Percentiles rank a stretch among this genome's conserved stretches.
phyloP scores from a whole-genome alignment of 2,888 invertebrate species.

The Gryllus longicercus region DNA sequence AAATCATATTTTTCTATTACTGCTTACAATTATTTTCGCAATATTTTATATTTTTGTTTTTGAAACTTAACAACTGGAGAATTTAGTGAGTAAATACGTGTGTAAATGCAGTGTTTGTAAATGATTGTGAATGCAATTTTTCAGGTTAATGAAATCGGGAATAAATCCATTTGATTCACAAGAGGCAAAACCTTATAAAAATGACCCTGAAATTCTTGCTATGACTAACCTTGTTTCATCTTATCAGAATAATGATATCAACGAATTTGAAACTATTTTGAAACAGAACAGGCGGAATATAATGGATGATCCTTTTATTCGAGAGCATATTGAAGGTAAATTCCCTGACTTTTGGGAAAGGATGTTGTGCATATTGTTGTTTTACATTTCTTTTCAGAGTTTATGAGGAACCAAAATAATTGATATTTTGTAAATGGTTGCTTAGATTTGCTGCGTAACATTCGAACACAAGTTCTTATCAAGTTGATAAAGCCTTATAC shows the following conservation, averaged over 20 bases:
- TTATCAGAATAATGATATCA: conserved; percentile 97
- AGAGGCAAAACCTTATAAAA: conserved; percentile 99
- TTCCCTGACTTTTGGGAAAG: conserved; percentile 39
- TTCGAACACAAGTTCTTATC: conserved; percentile 94
- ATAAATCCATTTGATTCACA: conserved; percentile 99
- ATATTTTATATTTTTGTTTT: too few relatives aligned
- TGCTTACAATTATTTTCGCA: too few relatives aligned
- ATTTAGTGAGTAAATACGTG: background rate
- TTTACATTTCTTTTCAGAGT: background rate
- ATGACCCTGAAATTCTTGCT: conserved; percentile 97
- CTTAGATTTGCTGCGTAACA: conserved; percentile 84
- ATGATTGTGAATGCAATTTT: conserved; percentile 25
- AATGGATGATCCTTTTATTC: conserved; percentile 98
- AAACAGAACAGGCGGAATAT: conserved; percentile 91
- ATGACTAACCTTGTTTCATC: conserved; percentile 98
- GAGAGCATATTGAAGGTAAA: conserved; percentile 92
- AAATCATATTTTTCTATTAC: too few relatives aligned
- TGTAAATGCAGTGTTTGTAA: background rate
- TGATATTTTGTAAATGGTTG: background rate
- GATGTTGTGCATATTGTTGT: background rate
- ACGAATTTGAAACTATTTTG: conserved; percentile 94
- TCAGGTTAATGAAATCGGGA: conserved; percentile 96
- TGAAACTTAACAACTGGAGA: too few relatives aligned
- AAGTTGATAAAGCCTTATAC: conserved; percentile 98
- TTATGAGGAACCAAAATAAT: background rate